phyloP scores from a whole-genome alignment of 2,113 vertebrate species.

The Oncorhynchus kisutch region DNA sequence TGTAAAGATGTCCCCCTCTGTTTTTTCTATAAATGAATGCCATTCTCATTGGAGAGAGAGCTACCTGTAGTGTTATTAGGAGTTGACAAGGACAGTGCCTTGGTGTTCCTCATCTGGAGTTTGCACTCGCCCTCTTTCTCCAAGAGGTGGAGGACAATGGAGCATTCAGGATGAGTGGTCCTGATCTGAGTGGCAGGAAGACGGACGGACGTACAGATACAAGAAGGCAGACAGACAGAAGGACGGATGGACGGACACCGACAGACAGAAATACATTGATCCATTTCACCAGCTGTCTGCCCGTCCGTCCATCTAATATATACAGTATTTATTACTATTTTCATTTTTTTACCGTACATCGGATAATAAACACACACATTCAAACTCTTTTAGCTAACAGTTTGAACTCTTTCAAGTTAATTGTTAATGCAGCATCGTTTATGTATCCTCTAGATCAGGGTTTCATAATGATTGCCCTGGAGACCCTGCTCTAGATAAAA shows the following conservation, averaged over 20 bases:
- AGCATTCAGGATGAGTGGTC: conserved; percentile 48
- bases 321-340: too few species aligned
- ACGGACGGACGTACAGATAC: neutral
- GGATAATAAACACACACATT: too few species aligned
- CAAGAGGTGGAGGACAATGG: conserved; percentile 40
- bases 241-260: neutral
- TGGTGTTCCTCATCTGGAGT: conserved; percentile 17
- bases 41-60: neutral
- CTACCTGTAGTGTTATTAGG: conserved; percentile 20
- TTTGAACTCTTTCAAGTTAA: too few species aligned
- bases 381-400: too few species aligned
- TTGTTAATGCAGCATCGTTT: too few species aligned
- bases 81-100: neutral
- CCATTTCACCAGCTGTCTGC: too few species aligned
- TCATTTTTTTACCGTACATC: too few species aligned
- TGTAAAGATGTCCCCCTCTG: too few species aligned
- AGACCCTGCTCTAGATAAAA: neutral
- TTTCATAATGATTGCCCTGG: too few species aligned
- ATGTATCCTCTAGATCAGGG: too few species aligned
- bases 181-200: neutral
- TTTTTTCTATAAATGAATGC: too few species aligned
- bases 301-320: too few species aligned
- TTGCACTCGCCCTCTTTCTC: conserved; percentile 44
- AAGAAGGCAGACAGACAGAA: neutral
- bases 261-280: neutral